phyloP scores from a whole-genome alignment of 2,888 invertebrate species.

The Coecobrya sp. region DNA sequence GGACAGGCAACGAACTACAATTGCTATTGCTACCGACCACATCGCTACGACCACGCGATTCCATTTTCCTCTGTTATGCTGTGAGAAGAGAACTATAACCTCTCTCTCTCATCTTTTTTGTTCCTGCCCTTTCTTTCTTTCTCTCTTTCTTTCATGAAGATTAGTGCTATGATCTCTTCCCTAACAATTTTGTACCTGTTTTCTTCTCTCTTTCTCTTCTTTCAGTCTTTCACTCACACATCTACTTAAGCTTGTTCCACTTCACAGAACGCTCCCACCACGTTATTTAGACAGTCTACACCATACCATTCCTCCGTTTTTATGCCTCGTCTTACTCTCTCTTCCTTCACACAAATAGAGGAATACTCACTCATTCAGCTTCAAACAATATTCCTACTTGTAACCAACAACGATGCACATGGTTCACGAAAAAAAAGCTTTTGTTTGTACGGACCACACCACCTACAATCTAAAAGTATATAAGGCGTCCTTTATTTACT shows the following conservation, averaged over 20 bases:
- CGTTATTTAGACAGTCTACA: conserved; percentile 18
- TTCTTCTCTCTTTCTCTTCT: background rate
- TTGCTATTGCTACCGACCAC: background rate
- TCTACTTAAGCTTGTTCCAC: conserved; percentile 40
- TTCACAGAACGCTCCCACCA: conserved; percentile 19
- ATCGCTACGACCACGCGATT: background rate
- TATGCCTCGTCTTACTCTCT: conserved; percentile 22
- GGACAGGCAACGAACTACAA: conserved; percentile 16
- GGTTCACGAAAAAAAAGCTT: background rate
- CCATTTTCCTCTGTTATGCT: conserved; percentile 20
- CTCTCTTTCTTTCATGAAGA: conserved; percentile 66
- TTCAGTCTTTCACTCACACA: conserved; percentile 53
- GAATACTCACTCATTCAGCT: background rate
- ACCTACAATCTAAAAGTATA: background rate
- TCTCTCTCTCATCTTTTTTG: conserved; percentile 36
- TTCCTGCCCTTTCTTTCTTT: conserved; percentile 59
- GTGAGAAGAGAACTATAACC: background rate
- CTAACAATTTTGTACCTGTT: conserved; percentile 67
- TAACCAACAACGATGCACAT: conserved; percentile 19
- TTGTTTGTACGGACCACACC: background rate
- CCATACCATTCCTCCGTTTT: conserved; percentile 60
- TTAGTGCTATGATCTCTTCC: conserved; percentile 76
- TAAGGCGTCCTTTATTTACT: background rate
- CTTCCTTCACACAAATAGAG: background rate
- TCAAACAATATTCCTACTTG: conserved; percentile 39